Percentiles rank a stretch among this genome's conserved stretches.
phyloP scores from a whole-genome alignment of 1,140 invertebrate species.

The Ooceraea biroi region DNA sequence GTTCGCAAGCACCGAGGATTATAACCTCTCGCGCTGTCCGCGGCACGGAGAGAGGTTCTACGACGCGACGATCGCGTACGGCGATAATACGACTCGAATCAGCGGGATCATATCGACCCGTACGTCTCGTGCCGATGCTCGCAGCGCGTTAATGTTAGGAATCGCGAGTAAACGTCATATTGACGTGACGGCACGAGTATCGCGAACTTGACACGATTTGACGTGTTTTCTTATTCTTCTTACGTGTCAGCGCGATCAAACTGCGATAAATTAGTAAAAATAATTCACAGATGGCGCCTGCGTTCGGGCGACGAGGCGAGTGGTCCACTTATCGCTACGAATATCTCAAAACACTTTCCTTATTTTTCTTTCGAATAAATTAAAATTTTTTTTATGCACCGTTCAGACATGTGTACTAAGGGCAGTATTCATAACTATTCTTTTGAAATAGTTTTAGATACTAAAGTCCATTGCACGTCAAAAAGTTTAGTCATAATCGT shows the following conservation, averaged over 20 bases:
- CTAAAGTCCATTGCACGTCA: background rate
- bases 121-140: background rate
- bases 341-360: too few species aligned
- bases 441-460: background rate
- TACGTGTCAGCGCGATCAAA: constrained; percentile 12
- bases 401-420: too few species aligned
- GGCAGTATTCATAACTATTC: too few species aligned
- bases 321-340: too few species aligned
- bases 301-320: too few species aligned
- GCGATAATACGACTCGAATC: background rate
- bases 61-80: background rate
- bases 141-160: constrained; percentile 1
- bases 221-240: background rate
- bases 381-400: too few species aligned
- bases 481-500: too few species aligned
- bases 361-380: too few species aligned
- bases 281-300: too few species aligned
- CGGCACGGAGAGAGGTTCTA: too few species aligned
- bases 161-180: background rate
- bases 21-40: constrained; percentile 14
- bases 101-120: background rate
- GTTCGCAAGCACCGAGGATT: background rate
- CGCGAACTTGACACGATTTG: constrained; percentile 1
- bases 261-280: too few species aligned
- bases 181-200: background rate